phyloP scores from a whole-genome alignment of 2,888 invertebrate genomes.

The Invenusta paracnida region DNA sequence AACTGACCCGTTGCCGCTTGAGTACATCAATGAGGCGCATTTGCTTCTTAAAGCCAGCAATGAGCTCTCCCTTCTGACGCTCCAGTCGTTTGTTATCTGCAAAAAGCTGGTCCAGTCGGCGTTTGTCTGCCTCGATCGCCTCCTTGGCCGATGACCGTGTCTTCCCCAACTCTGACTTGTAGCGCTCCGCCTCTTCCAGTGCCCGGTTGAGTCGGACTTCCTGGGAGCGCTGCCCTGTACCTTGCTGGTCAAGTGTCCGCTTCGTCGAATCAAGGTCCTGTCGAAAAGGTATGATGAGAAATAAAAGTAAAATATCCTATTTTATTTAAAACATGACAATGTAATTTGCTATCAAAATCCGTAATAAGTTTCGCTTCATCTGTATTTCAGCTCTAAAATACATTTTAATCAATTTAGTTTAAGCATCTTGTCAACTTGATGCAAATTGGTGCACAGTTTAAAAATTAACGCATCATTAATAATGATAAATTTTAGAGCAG shows the following conservation, averaged over 20 bases:
- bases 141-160: conserved; percentile 49
- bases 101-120: conserved; percentile 56
- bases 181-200: conserved; percentile 63
- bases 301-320: not conserved
- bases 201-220: conserved; percentile 63
- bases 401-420: too few relatives aligned
- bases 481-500: too few relatives aligned
- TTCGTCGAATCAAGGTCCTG: conserved; percentile 64
- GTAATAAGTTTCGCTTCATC: too few relatives aligned
- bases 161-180: not conserved
- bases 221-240: conserved; percentile 58
- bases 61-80: conserved; percentile 61
- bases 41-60: conserved; percentile 62
- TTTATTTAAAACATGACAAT: too few relatives aligned
- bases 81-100: conserved; percentile 59
- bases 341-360: too few relatives aligned
- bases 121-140: conserved; percentile 54
- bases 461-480: not conserved
- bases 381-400: too few relatives aligned
- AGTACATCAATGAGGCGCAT: conserved; percentile 61
- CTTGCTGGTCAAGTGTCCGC: conserved; percentile 62
- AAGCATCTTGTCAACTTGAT: too few relatives aligned
- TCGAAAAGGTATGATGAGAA: conserved; percentile 25
- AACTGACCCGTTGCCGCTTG: conserved; percentile 60
- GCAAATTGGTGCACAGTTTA: not conserved